A percentile compares a stretch with the other conserved stretches of the same genome.
phyloP scores from a whole-genome alignment of 2,113 vertebrate genomes.

The Bambusicola thoracicus region DNA sequence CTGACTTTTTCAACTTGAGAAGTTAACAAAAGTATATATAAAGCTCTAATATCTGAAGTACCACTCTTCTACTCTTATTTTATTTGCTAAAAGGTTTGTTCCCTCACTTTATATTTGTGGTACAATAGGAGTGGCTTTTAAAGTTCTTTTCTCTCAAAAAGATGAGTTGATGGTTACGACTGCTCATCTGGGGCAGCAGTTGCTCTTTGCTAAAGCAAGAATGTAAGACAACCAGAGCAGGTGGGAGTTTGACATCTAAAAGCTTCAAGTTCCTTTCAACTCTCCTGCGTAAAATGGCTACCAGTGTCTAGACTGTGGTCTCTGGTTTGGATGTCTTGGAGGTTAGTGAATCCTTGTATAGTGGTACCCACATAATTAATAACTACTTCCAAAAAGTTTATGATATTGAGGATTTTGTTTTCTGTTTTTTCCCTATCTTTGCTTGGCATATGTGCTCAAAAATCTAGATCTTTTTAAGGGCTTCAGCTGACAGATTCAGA shows the following conservation, averaged over 20 bases:
- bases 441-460: not conserved
- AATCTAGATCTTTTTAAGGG: not conserved
- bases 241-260: not conserved
- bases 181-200: not conserved
- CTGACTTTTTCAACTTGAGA: not conserved
- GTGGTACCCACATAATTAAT: not conserved
- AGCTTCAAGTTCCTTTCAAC: not conserved
- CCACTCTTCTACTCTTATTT: not conserved
- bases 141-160: not conserved
- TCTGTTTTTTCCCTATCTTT: not conserved
- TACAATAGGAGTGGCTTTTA: not conserved
- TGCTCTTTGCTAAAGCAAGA: not conserved
- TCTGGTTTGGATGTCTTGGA: not conserved
- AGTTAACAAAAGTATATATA: not conserved
- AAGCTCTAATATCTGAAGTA: not conserved
- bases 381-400: not conserved
- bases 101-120: not conserved
- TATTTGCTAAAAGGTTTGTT: not conserved
- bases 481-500: constrained; percentile 29
- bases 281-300: not conserved
- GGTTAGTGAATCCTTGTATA: constrained; percentile 52
- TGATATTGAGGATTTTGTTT: not conserved
- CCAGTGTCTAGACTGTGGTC: not conserved
- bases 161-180: not conserved
- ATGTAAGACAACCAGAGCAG: not conserved